Base-by-base conservation (phyloP, 2,797 vertebrate genomes). In the Danio tinwini region DNA sequence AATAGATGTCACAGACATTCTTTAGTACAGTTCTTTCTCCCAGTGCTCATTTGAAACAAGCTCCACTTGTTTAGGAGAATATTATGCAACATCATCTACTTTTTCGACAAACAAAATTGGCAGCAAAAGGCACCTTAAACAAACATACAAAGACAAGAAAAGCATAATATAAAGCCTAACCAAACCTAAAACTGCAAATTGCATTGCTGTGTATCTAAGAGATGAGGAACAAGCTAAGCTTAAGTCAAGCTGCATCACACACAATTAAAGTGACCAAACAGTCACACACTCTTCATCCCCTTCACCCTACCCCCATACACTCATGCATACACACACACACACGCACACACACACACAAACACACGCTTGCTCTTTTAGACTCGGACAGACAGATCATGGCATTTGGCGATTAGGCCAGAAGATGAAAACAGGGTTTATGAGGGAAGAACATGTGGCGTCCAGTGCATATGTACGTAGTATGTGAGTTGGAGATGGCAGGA, bases 41-140 rank as follows among this genome's bases (percentile, higher is more conserved):
- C 90, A 88, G 88, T 92, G 91, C 91, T 92, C 88, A 86, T 5
- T 89, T 92, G 89, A 87, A 87, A 93, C 89, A 90, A 87, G 85
- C 91, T 92, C 89, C 89, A 82, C 87, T 83, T 90, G 89, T 89
- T 90, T 91, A 85, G 78, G 87, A 92, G 85, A 91, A 87, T 82
- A 91, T 86, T 88, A 90, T 84, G 44, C 85, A 87, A 89, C 89
- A 74, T 88, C 85, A 89, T 91, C 56, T 61, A 62, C 59, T 61
- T 91, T 80, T 88, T 88, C 82, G 88, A 91, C 86, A 88, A 91
- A 92, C 90, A 92, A 91, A 91, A 93, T 90, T 90, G 89, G 90
- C 93, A 93, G 92, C 92, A 92, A 86, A 94, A 95, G 93, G 93
- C 93, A 86, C 85, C 84, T 86, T 79, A 86, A 86, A 84, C 70